Evolutionary conservation across 2,113 vertebrate genomes (phyloP).

Genomic region (Tetrax tetrax): DNA sequence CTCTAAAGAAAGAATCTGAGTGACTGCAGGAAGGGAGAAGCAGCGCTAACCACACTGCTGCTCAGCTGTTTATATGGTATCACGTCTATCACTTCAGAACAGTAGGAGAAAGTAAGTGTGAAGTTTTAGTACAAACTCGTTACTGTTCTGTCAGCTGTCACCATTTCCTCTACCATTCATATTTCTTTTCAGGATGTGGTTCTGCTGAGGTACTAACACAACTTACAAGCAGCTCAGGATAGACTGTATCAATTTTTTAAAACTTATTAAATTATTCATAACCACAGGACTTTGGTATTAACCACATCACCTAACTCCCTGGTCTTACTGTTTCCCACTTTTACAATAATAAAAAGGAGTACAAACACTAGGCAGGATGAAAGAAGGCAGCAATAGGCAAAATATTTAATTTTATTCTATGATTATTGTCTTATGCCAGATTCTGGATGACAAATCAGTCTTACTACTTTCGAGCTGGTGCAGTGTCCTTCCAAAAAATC

Average conservation of each 20-base stretch:
- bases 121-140: not conserved
- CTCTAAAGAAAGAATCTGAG: not conserved
- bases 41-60: not conserved
- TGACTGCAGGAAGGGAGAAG: not conserved
- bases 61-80: not conserved
- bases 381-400: fast-evolving
- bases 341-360: not conserved
- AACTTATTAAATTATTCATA: not conserved
- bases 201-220: not conserved
- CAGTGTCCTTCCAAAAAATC: not conserved
- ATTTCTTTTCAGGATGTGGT: not conserved
- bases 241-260: not conserved
- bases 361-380: not conserved
- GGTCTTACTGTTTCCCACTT: not conserved
- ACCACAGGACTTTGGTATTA: not conserved
- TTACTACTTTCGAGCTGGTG: not conserved
- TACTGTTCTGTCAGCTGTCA: conserved; percentile 21
- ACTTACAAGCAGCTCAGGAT: not conserved
- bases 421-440: not conserved
- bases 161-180: conserved; percentile 9
- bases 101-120: not conserved
- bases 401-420: not conserved
- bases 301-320: not conserved
- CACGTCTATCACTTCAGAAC: conserved; percentile 3
- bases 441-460: not conserved